Conservation (phyloP, 2,797 vertebrate species). For the Ptychobarbus kaznakovi region DNA sequence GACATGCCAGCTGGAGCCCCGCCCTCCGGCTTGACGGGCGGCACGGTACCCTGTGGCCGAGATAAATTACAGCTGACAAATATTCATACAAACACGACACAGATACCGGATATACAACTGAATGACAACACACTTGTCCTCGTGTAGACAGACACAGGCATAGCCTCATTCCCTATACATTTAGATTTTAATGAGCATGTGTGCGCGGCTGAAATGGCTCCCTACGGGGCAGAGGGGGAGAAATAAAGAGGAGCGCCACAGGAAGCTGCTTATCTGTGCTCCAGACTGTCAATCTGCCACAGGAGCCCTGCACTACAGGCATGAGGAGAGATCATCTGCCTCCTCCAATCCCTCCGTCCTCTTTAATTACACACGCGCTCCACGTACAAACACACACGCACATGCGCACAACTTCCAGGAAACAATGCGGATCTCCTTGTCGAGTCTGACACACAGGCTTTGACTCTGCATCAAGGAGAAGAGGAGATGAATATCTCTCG, state of each 20-base stretch:
- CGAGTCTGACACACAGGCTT: neutral
- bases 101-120: conserved; percentile 21
- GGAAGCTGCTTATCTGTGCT: conserved; percentile 52
- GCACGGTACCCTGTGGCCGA: neutral
- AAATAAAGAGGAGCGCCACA: conserved; percentile 34
- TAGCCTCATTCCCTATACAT: conserved; percentile 39
- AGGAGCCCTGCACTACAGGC: conserved; percentile 53
- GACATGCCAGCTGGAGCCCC: conserved; percentile 48
- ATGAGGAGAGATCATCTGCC: conserved; percentile 60
- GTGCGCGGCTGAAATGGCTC: conserved; percentile 38
- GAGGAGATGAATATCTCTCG: conserved; percentile 19
- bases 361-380: conserved; percentile 55
- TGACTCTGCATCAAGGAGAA: conserved; percentile 52
- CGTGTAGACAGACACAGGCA: conserved; percentile 27
- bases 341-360: conserved; percentile 47
- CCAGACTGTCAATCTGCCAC: conserved; percentile 56
- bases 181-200: conserved; percentile 52
- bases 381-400: conserved; percentile 14
- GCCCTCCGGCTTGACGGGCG: conserved; percentile 16
- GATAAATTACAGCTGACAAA: conserved; percentile 36
- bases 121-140: conserved; percentile 18
- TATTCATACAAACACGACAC: conserved; percentile 33
- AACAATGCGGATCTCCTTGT: conserved; percentile 29
- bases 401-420: neutral
- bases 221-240: conserved; percentile 29